Percentiles rank a stretch among this genome's conserved stretches.
Evolutionary conservation across 1,140 invertebrate species (phyloP).

Genomic region (Tetraneura akinire): DNA sequence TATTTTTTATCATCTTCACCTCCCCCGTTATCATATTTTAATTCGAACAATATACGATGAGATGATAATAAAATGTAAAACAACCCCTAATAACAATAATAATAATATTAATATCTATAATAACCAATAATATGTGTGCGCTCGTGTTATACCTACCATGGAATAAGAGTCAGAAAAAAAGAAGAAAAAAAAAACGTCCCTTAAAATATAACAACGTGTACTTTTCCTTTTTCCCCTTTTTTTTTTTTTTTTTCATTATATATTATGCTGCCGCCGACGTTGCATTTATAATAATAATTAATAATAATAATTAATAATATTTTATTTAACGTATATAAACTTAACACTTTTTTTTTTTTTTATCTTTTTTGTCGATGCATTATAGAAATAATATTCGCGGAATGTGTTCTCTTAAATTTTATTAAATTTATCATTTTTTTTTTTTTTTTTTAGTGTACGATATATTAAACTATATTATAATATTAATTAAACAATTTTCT

Average conservation of each 20-base stretch:
- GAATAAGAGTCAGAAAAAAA: too few species aligned
- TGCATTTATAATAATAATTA: constrained; percentile 31
- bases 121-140: too few species aligned
- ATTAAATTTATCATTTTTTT: too few species aligned
- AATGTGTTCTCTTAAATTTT: constrained; percentile 3
- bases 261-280: constrained; percentile 32
- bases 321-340: neutral
- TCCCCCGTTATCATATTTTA: too few species aligned
- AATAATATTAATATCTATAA: neutral
- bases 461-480: neutral
- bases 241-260: neutral
- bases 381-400: neutral
- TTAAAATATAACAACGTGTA: too few species aligned
- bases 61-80: too few species aligned
- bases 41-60: too few species aligned
- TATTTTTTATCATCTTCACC: too few species aligned
- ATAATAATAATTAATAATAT: neutral
- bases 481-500: neutral
- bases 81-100: constrained; percentile 16
- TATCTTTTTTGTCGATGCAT: neutral
- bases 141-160: too few species aligned
- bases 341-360: neutral
- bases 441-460: too few species aligned
- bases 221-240: too few species aligned
- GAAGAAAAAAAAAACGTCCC: too few species aligned